These are phyloP conservation scores for Capreolus pygargus DNA, from an alignment of 2,113 vertebrate species.

Conservation along the genomic window DNA sequence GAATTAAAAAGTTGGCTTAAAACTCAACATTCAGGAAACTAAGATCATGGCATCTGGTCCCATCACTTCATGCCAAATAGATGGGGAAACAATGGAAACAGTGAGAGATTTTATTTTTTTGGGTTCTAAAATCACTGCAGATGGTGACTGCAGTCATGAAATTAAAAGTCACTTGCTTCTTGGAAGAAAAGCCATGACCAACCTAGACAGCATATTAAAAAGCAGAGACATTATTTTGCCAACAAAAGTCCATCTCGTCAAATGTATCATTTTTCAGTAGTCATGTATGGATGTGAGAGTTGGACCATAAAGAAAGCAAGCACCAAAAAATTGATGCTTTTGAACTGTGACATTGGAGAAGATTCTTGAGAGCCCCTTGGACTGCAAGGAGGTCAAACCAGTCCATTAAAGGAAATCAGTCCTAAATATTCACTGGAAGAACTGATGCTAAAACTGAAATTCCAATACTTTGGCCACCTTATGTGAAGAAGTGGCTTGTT, in stretches of 20 bases:
- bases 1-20: background rate
- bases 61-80: background rate
- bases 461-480: background rate
- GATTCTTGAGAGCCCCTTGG: background rate
- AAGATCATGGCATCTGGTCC: background rate
- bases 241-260: rapidly evolving
- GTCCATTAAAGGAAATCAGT: background rate
- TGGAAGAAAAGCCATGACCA: background rate
- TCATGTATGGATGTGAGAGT: background rate
- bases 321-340: background rate
- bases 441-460: background rate
- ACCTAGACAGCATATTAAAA: background rate
- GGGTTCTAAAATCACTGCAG: background rate
- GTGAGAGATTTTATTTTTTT: background rate
- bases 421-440: background rate
- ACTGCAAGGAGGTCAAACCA: background rate
- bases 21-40: background rate
- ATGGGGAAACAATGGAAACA: background rate
- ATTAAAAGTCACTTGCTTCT: background rate
- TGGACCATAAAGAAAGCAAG: background rate
- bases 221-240: background rate
- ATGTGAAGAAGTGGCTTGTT: background rate
- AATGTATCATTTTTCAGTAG: background rate
- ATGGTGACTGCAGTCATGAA: background rate
- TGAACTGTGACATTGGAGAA: background rate